Conservation (phyloP, 2,113 vertebrate species). For the Corythornis madagascariensis region DNA sequence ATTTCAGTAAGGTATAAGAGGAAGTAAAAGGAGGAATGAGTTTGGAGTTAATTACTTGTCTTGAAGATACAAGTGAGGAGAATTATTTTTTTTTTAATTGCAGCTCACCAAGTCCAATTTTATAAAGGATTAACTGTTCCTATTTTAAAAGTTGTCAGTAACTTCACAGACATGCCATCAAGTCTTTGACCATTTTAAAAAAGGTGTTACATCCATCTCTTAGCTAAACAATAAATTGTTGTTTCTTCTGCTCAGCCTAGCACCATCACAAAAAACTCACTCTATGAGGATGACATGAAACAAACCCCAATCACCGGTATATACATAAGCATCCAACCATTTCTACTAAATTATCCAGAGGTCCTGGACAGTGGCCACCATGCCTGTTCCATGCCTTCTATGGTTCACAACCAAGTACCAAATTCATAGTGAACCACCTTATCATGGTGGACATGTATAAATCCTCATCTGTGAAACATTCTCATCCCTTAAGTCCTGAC, state of each 20-base stretch:
- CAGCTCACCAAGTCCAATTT: not conserved
- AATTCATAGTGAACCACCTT: not conserved
- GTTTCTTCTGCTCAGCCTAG: not conserved
- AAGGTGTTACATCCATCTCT: not conserved
- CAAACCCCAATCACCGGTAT: not conserved
- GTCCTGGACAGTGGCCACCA: rapidly evolving
- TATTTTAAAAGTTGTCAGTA: not conserved
- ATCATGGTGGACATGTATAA: not conserved
- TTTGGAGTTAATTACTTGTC: not conserved
- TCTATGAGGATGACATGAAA: not conserved
- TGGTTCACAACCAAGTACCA: not conserved
- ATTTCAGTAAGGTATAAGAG: not conserved
- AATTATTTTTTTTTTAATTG: not conserved
- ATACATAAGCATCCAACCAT: not conserved
- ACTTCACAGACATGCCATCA: not conserved
- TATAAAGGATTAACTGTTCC: not conserved
- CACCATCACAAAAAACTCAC: not conserved
- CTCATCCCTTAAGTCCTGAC: not conserved
- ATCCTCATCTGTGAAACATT: not conserved
- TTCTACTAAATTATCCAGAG: not conserved
- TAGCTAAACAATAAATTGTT: not conserved
- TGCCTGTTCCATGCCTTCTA: not conserved
- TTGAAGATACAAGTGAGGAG: not conserved
- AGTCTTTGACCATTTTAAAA: not conserved
- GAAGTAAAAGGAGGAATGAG: not conserved